Percentiles rank a stretch among this genome's conserved stretches.
Evolutionary conservation across 2,113 vertebrate species (phyloP).

Genomic region (Nesospiza acunhae): DNA sequence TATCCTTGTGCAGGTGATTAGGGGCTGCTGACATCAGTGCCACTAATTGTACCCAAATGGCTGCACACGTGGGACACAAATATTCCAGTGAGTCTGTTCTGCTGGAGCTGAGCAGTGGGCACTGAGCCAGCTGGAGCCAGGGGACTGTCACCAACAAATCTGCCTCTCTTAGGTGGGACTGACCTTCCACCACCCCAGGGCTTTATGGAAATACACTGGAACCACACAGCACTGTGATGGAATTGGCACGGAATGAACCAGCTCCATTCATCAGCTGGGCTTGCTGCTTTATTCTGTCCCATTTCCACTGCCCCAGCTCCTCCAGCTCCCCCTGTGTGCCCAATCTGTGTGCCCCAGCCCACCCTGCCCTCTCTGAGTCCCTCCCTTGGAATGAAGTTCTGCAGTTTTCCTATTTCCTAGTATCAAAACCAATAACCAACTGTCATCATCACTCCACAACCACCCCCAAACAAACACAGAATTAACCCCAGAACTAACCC

Average conservation of each 20-base stretch:
- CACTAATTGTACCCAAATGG: background rate
- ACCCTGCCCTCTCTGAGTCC: background rate
- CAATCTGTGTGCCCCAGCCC: too few relatives aligned
- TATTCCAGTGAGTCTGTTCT: background rate
- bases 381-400: background rate
- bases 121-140: background rate
- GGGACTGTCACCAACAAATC: background rate
- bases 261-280: background rate
- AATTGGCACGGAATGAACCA: background rate
- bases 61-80: background rate
- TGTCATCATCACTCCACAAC: too few relatives aligned
- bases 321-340: background rate
- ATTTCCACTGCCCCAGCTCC: background rate
- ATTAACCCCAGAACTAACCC: too few relatives aligned
- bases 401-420: background rate
- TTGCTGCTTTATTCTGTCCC: background rate
- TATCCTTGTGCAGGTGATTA: background rate
- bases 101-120: background rate
- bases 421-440: too few relatives aligned
- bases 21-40: constrained; percentile 9
- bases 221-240: background rate
- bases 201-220: background rate
- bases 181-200: background rate
- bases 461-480: too few relatives aligned
- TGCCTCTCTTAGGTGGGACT: background rate